phyloP scores from a whole-genome alignment of 2,797 vertebrate genomes.

The Odontamblyopus lacepedii region DNA sequence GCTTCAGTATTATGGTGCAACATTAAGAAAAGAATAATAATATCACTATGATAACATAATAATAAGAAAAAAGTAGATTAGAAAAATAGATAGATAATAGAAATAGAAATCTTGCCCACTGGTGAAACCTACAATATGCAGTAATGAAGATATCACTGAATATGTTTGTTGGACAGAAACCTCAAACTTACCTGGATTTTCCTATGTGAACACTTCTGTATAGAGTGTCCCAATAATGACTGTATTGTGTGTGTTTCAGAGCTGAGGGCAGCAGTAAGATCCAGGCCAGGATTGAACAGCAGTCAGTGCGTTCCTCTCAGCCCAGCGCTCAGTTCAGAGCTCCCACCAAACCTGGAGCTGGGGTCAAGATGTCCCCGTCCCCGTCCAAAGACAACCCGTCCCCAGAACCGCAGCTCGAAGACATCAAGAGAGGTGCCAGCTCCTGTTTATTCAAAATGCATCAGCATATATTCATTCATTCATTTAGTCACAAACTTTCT shows the following conservation, averaged over 20 bases:
- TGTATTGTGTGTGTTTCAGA: slow-evolving; percentile 72
- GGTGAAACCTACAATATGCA: too few species aligned
- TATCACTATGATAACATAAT: too few species aligned
- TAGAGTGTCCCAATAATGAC: background rate
- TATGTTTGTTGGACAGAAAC: too few species aligned
- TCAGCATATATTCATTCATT: too few species aligned
- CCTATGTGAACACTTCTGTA: background rate
- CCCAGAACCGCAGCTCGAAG: slow-evolving; percentile 95
- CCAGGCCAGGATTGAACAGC: slow-evolving; percentile 94
- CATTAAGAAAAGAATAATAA: too few species aligned
- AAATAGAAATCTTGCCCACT: too few species aligned
- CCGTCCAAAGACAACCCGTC: slow-evolving; percentile 92
- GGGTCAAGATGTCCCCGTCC: slow-evolving; percentile 89
- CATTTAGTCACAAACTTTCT: too few species aligned
- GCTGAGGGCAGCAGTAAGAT: slow-evolving; percentile 99
- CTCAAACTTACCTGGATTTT: too few species aligned
- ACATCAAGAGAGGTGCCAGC: slow-evolving; percentile 94
- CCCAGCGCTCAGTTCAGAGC: slow-evolving; percentile 87
- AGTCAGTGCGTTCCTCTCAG: slow-evolving; percentile 85
- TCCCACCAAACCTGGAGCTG: slow-evolving; percentile 85
- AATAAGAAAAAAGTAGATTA: too few species aligned
- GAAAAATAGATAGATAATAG: too few species aligned
- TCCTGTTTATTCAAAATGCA: background rate
- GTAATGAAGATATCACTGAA: too few species aligned
- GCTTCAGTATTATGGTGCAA: too few species aligned